These are phyloP conservation scores for Neria commutata DNA, from an alignment of 2,888 invertebrate species.

Conservation along the genomic window DNA sequence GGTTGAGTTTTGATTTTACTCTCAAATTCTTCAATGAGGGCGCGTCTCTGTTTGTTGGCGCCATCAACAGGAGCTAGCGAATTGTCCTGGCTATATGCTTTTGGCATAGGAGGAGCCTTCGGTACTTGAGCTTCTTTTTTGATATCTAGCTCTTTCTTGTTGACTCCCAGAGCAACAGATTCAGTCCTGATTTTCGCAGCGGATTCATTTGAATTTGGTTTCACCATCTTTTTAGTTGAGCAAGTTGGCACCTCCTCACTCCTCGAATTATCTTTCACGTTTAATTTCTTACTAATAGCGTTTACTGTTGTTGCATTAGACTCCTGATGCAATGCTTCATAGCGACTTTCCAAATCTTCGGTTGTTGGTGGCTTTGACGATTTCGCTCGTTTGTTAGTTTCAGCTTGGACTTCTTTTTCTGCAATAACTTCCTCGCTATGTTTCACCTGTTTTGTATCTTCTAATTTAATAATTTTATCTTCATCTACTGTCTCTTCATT, in stretches of 20 bases:
- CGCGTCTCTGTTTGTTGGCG: conserved; percentile 32
- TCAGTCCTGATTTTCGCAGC: too few relatives aligned
- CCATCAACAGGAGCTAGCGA: not conserved
- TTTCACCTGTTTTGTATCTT: too few relatives aligned
- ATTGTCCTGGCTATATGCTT: too few relatives aligned
- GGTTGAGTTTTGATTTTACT: conserved; percentile 42
- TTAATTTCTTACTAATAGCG: too few relatives aligned
- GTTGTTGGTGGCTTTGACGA: conserved; percentile 38
- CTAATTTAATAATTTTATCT: too few relatives aligned
- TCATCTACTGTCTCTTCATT: conserved; percentile 35
- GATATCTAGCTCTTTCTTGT: not conserved
- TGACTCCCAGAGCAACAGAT: too few relatives aligned
- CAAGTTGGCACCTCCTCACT: not conserved
- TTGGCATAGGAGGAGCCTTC: conserved; percentile 39
- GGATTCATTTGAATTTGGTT: not conserved
- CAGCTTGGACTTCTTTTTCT: conserved; percentile 24
- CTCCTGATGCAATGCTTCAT: conserved; percentile 44
- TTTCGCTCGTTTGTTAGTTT: conserved; percentile 4
- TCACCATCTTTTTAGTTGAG: not conserved
- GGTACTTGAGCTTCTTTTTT: conserved; percentile 23
- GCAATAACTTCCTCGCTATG: too few relatives aligned
- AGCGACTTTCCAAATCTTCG: conserved; percentile 44
- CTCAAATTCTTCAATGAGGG: conserved; percentile 51
- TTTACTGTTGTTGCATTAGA: too few relatives aligned
- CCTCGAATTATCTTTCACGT: conserved; percentile 24